Percentiles rank a stretch among this genome's conserved stretches.
These are phyloP conservation scores for Dilophus febrilis DNA, from an alignment of 2,888 invertebrate genomes.

Conservation along the genomic window DNA sequence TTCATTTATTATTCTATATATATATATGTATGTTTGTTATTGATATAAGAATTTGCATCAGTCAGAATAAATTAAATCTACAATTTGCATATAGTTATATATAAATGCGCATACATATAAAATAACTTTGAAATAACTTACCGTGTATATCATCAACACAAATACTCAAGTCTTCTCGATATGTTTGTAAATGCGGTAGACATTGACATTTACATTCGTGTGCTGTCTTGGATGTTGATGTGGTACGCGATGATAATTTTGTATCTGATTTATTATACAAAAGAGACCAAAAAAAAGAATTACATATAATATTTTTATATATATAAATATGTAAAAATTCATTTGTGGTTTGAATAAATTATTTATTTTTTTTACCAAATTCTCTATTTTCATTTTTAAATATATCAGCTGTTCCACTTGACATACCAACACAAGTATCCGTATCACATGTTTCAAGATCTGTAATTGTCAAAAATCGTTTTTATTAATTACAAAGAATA, in stretches of 20 bases:
- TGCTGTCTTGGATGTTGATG: too few species aligned
- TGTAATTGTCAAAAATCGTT: conserved; percentile 13
- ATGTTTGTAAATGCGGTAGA: conserved; percentile 55
- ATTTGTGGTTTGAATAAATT: neutral
- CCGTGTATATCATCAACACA: conserved; percentile 78
- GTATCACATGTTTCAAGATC: conserved; percentile 24
- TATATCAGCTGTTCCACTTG: conserved; percentile 28
- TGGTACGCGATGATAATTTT: neutral
- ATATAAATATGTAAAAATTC: neutral
- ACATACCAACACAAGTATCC: conserved; percentile 30
- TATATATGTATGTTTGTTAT: too few species aligned
- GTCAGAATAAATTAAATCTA: too few species aligned
- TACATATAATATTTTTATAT: neutral
- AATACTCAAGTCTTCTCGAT: conserved; percentile 67
- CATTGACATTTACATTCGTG: conserved; percentile 57
- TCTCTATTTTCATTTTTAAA: conserved; percentile 16
- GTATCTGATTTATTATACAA: neutral
- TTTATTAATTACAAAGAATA: too few species aligned
- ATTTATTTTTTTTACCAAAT: conserved; percentile 18
- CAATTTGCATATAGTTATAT: too few species aligned
- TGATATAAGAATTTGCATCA: too few species aligned
- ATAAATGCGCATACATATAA: too few species aligned
- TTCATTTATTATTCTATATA: too few species aligned
- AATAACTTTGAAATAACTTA: too few species aligned
- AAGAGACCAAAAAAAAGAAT: neutral